phyloP scores from a whole-genome alignment of 2,797 vertebrate species.

The Coreius guichenoti region DNA sequence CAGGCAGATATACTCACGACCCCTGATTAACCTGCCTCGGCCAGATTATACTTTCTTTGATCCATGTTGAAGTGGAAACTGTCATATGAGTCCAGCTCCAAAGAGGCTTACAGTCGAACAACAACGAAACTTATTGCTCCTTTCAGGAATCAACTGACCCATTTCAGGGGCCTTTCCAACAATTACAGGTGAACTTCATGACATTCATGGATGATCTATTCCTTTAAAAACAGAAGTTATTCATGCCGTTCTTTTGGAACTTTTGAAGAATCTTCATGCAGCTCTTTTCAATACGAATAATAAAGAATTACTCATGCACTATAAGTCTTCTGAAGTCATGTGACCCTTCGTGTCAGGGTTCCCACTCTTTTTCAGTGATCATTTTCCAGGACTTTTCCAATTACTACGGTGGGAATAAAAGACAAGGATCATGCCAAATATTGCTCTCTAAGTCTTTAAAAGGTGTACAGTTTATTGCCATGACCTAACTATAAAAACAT shows the following conservation, averaged over 20 bases:
- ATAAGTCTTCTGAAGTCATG: neutral
- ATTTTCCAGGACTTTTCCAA: too few species aligned
- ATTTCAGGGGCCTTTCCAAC: neutral
- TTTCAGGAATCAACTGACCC: neutral
- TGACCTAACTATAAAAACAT: too few species aligned
- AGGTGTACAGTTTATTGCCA: too few species aligned
- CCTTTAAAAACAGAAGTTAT: neutral
- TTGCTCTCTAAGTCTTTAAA: too few species aligned
- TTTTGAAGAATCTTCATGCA: neutral
- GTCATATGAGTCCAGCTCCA: conserved; percentile 75
- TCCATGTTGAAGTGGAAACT: conserved; percentile 72
- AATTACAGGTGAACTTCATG: neutral
- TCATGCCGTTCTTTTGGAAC: neutral
- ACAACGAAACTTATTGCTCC: neutral
- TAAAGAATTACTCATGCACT: neutral
- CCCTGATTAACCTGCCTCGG: conserved; percentile 67
- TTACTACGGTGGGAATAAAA: too few species aligned
- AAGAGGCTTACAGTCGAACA: conserved; percentile 74
- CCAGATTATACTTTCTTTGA: conserved; percentile 78
- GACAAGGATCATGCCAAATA: too few species aligned
- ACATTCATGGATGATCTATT: neutral
- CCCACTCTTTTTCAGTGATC: too few species aligned
- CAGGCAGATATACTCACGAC: conserved; percentile 70
- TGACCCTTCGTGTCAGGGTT: neutral
- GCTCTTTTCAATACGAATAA: neutral